These are phyloP conservation scores for Onychorhynchus coronatus DNA, from an alignment of 2,113 vertebrate genomes.

Conservation along the genomic window DNA sequence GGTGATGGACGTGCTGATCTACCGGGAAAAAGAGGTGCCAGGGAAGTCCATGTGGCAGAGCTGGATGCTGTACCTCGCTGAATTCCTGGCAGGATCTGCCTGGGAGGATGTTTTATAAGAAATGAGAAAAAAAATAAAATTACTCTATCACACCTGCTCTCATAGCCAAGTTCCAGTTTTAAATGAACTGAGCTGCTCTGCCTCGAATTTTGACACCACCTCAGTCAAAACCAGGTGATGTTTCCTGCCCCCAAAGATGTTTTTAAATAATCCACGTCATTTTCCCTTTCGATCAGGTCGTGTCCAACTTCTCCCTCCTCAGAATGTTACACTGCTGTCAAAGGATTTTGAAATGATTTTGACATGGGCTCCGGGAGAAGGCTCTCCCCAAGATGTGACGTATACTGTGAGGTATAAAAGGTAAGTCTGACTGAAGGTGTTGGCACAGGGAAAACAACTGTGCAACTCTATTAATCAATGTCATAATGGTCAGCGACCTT, in stretches of 20 bases:
- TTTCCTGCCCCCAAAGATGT: background rate
- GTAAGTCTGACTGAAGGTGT: background rate
- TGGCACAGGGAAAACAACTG: background rate
- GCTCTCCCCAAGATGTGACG: constrained; percentile 3
- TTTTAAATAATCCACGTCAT: background rate
- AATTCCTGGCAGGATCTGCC: background rate
- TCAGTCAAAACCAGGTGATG: background rate
- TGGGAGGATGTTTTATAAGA: background rate
- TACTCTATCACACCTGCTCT: background rate
- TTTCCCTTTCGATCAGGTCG: constrained; percentile 22
- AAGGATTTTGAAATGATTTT: constrained; percentile 67
- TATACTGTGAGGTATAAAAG: constrained; percentile 65
- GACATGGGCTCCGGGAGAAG: constrained; percentile 64
- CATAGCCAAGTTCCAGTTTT: background rate
- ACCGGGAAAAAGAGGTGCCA: background rate
- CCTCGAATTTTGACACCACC: background rate
- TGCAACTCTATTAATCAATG: background rate
- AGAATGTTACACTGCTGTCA: constrained; percentile 62
- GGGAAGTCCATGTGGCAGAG: rapidly evolving
- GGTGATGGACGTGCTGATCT: rapidly evolving
- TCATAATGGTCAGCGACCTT: background rate
- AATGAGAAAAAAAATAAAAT: background rate
- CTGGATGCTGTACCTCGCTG: background rate
- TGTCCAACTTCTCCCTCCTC: constrained; percentile 13
- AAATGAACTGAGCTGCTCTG: background rate